These are phyloP conservation scores for Perccottus glenii DNA, from an alignment of 2,113 vertebrate species.

Conservation along the genomic window DNA sequence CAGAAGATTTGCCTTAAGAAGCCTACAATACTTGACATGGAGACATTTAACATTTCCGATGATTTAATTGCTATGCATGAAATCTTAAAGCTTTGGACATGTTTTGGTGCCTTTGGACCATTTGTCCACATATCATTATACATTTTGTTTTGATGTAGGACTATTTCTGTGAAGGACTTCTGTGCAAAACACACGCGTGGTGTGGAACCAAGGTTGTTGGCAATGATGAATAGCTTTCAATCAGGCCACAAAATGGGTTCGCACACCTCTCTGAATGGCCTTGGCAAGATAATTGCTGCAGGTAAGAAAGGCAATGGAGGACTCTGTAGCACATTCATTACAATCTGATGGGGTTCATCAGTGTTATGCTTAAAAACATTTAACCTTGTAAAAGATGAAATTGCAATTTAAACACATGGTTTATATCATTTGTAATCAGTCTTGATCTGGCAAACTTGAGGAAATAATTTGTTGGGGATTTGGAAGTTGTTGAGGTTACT, in stretches of 20 bases:
- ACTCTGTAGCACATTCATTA: constrained; percentile 57
- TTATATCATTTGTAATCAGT: constrained; percentile 42
- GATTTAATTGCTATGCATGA: not conserved
- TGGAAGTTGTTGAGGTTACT: constrained; percentile 26
- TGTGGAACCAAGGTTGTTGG: constrained; percentile 33
- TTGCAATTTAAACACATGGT: constrained; percentile 38
- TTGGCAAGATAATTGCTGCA: constrained; percentile 66
- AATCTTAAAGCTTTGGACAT: constrained; percentile 8
- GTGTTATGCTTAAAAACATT: constrained; percentile 40
- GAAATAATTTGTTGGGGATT: constrained; percentile 34
- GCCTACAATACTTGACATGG: not conserved
- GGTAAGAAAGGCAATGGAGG: constrained; percentile 51
- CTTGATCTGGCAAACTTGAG: constrained; percentile 17
- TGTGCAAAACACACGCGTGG: not conserved
- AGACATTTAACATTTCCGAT: constrained; percentile 14
- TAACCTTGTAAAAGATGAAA: constrained; percentile 57
- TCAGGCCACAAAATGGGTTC: constrained; percentile 67
- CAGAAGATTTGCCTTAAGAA: not conserved
- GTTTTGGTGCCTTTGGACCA: constrained; percentile 1
- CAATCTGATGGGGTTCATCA: constrained; percentile 45
- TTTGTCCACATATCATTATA: not conserved
- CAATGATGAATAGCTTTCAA: constrained; percentile 76
- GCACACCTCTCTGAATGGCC: constrained; percentile 54
- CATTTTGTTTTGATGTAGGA: not conserved
- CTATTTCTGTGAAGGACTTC: constrained; percentile 8